phyloP scores from a whole-genome alignment of 2,888 invertebrate species.

The Hemicrepidius hirtus region DNA sequence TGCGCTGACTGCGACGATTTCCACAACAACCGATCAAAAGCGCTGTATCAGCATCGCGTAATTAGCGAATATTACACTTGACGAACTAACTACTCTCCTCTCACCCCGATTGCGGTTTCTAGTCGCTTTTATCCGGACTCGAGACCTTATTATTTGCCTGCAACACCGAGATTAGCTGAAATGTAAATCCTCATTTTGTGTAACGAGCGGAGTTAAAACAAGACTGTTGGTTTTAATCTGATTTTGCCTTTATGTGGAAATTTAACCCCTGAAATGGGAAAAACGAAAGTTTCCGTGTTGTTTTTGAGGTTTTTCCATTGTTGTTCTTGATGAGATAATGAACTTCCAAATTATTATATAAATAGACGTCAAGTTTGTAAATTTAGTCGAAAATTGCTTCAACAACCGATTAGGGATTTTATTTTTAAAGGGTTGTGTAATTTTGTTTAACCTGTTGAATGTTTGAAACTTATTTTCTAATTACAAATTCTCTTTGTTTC shows the following conservation, averaged over 20 bases:
- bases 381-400: too few species aligned
- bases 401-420: too few species aligned
- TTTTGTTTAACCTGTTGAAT: too few species aligned
- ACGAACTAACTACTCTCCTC: constrained; percentile 26
- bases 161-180: constrained; percentile 31
- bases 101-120: constrained; percentile 5
- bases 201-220: constrained; percentile 33
- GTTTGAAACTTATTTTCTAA: too few species aligned
- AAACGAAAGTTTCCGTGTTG: not conserved
- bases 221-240: constrained; percentile 38
- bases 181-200: constrained; percentile 29
- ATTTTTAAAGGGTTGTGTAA: too few species aligned
- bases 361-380: too few species aligned
- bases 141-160: constrained; percentile 30
- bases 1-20: constrained; percentile 35
- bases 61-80: constrained; percentile 23
- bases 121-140: constrained; percentile 14
- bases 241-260: constrained; percentile 26
- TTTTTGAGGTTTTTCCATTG: constrained; percentile 11
- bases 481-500: constrained; percentile 4
- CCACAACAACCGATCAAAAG: constrained; percentile 32
- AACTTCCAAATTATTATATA: too few species aligned
- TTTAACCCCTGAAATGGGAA: not conserved
- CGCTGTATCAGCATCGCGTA: constrained; percentile 33
- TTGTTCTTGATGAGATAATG: too few species aligned